Evolutionary conservation across 2,113 vertebrate species (phyloP), one percentile per base, ranked within the genome.

Genomic region (Clarias macrocephalus): DNA sequence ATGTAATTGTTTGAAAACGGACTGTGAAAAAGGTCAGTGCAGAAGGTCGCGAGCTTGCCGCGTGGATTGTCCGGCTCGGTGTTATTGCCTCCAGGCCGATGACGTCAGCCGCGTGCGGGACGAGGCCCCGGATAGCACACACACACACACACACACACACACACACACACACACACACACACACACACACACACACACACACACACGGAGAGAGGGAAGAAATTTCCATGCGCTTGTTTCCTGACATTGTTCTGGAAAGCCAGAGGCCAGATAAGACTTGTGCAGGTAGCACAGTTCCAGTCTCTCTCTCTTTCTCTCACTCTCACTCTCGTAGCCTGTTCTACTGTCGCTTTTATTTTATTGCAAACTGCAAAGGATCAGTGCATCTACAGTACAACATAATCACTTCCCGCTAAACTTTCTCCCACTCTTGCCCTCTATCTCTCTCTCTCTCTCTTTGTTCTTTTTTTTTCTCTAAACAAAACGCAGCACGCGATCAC

Each of bases 221-320:
- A 92, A 94, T 88, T 95, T 95, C 94, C 94, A 94, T 94, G 92
- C 92, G 90, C 92, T 93, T 65, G 92, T 93, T 95, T 96, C 95
- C 95, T 95, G 94, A 93, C 91, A 95, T 96, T 96, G 95, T 96
- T 95, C 93, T 48, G 87, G 90, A 86, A 89, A 91, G 91, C 90
- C 92, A 92, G 91, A 92, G 93, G 86, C 89, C 93, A 93, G 95
- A 95, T 95, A 95, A 95, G 92, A 91, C 93, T 91, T 70, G 85
- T 92, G 92, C 94, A 96, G 94, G 94, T 96, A 95, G 89, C 90
- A 89, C 88, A 2, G 82, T 91, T 94, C 93, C 93, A 82, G 86
- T 90, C 88, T 89, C 82, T 25, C 85, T 33, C 88, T 83, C 89
- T 79, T 86, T 28, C 82, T 83, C 70, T 87, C 84, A n/a, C 91